These are phyloP conservation scores for Troides helena DNA, from an alignment of 2,888 invertebrate genomes.

Conservation along the genomic window DNA sequence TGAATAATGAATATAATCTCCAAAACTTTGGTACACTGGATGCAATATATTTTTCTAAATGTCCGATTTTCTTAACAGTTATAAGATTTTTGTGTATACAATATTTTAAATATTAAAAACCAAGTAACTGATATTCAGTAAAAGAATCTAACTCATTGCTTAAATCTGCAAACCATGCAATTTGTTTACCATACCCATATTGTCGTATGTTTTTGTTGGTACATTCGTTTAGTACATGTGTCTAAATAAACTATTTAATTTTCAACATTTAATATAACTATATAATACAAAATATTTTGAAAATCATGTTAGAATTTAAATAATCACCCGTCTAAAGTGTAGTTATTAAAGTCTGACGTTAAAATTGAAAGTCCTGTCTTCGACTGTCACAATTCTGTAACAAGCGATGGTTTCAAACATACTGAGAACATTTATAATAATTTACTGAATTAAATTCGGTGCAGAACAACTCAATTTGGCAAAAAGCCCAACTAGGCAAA, in stretches of 20 bases:
- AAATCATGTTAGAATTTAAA: conserved; percentile 12
- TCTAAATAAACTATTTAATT: not conserved
- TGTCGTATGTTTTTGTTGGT: no score
- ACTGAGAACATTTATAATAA: conserved; percentile 55
- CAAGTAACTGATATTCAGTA: no score
- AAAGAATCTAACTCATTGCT: no score
- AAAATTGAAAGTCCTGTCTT: conserved; percentile 30
- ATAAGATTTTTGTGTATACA: no score
- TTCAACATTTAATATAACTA: not conserved
- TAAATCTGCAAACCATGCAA: no score
- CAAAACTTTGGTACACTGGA: no score
- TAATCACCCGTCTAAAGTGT: conserved; percentile 10
- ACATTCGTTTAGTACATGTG: not conserved
- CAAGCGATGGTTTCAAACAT: conserved; percentile 45
- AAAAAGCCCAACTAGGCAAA: conserved; percentile 54
- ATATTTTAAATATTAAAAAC: no score
- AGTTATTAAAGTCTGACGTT: conserved; percentile 15
- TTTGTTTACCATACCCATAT: no score
- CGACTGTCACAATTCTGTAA: conserved; percentile 44
- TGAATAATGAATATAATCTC: no score
- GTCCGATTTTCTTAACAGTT: no score
- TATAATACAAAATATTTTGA: conserved; percentile 1
- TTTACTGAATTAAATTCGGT: conserved; percentile 55
- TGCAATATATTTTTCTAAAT: no score
- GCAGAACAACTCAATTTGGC: conserved; percentile 59